Conservation (phyloP, 1,140 invertebrate species). For the Hyles vespertilio region DNA sequence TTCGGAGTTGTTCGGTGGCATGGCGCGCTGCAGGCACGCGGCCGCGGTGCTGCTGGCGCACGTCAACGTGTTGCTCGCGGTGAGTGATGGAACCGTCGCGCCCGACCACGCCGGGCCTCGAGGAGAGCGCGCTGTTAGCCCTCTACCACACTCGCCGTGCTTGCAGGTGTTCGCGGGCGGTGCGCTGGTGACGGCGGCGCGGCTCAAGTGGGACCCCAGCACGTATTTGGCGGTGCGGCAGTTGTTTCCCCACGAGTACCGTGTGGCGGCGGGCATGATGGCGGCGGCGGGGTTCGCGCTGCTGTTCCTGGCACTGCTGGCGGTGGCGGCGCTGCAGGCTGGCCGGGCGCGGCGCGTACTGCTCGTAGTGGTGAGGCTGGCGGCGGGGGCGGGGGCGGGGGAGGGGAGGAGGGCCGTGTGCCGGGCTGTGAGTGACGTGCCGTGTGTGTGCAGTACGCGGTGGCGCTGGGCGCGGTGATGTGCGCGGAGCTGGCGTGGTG, state of each 20-base stretch:
- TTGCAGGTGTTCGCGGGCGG: conserved; percentile 49
- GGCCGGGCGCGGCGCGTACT: conserved; percentile 16
- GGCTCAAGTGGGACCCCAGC: conserved; percentile 59
- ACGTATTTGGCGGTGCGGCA: conserved; percentile 51
- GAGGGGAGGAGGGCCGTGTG: no score
- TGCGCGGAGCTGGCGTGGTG: conserved; percentile 25
- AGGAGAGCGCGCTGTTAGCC: not conserved
- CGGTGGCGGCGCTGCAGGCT: conserved; percentile 29
- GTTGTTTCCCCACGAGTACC: conserved; percentile 47
- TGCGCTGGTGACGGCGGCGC: conserved; percentile 43
- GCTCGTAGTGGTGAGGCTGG: conserved; percentile 24
- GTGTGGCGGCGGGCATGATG: conserved; percentile 30
- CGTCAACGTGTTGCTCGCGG: conserved; percentile 33
- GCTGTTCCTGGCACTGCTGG: conserved; percentile 41
- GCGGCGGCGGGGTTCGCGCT: conserved; percentile 27
- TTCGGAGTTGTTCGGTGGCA: not conserved
- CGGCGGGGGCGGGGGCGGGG: no score
- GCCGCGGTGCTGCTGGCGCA: conserved; percentile 33
- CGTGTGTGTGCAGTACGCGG: conserved; percentile 25
- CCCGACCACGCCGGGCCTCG: not conserved
- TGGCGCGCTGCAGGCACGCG: conserved; percentile 25
- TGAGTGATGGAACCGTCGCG: conserved; percentile 7
- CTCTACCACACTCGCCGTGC: not conserved
- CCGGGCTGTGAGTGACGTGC: no score
- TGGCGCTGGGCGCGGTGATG: conserved; percentile 19